Evolutionary conservation across 2,113 vertebrate genomes (phyloP).

Genomic region (Guaruba guarouba): DNA sequence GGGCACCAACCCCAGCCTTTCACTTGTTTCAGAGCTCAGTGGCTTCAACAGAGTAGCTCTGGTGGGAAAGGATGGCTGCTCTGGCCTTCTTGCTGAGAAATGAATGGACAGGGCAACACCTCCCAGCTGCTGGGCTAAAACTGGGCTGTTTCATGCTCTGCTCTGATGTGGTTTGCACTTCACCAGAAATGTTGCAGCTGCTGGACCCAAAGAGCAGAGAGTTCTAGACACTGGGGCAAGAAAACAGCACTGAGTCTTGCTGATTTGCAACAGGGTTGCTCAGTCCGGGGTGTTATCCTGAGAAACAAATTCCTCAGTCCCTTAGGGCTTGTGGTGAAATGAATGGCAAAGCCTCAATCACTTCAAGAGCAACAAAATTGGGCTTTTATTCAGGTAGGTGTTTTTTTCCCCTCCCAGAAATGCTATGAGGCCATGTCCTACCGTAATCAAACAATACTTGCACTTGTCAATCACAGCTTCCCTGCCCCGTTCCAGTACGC

Average conservation of each 20-base stretch:
- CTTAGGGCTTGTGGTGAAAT: slow-evolving; percentile 50
- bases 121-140: not conserved
- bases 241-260: not conserved
- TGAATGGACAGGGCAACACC: not conserved
- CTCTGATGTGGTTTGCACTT: slow-evolving; percentile 50
- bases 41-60: not conserved
- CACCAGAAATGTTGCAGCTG: not conserved
- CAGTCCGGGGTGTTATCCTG: slow-evolving; percentile 46
- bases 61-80: not conserved
- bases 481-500: not conserved
- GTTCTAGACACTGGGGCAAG: not conserved
- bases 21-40: not conserved
- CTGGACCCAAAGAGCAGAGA: not conserved
- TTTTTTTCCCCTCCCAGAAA: slow-evolving; percentile 10
- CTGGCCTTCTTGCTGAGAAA: not conserved
- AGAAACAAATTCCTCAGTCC: slow-evolving; percentile 48
- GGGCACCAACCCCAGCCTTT: not conserved
- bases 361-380: not conserved
- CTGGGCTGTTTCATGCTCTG: not conserved
- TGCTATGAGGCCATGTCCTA: not conserved
- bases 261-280: slow-evolving; percentile 25
- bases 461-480: not conserved
- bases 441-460: not conserved
- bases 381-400: slow-evolving; percentile 37
- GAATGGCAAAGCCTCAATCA: slow-evolving; percentile 57